Base-by-base conservation (phyloP, 2,113 vertebrate genomes). In the Elephantulus edwardii region DNA sequence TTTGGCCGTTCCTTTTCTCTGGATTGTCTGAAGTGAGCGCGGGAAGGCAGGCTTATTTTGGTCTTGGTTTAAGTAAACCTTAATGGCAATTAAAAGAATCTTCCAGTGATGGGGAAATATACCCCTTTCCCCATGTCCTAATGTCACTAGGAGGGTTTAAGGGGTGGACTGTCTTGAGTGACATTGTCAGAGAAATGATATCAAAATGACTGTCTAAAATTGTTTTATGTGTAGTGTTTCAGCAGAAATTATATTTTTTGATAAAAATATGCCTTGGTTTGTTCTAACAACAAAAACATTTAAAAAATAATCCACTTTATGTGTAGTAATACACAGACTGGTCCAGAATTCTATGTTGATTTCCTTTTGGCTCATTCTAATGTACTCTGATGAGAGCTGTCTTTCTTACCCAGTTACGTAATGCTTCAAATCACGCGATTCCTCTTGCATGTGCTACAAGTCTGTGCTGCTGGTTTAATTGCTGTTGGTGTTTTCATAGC, bases 31-130 rank as follows among this genome's bases (percentile, higher is more conserved):
- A 5, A 46, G 35, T 82, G 48, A 91, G 44, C 44, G 93, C 82
- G 72, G 74, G 88, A 86, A 89, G 80, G 60, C 81, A 94, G 83
- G 80, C 81, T 78, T 56, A 52, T 84, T 93, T 92, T 40, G 92
- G 89, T 91, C 72, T 89, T 86, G 77, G 86, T 87, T 80, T 89
- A 60, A 88, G 58, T 80, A 76, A 91, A 83, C 40, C 35, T 91
- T 76, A 79, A 88, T 79, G 33, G 48, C 40, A 40, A 68, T 74
- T 42, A 50, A 64, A 54, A 89, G 87, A 88, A 48, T 81, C 52
- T 24, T n/a, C 48, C 20, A 20, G 46, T 56, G 17, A 44, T 87
- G 76, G 44, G 86, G 88, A 91, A 84, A 77, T 46, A 66, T 78
- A 66, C 13, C 33, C 6, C n/a, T 66, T 16, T 66, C 33, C 8